Evolutionary conservation across 2,797 vertebrate genomes (phyloP).

Genomic region (Coregonus sp.): DNA sequence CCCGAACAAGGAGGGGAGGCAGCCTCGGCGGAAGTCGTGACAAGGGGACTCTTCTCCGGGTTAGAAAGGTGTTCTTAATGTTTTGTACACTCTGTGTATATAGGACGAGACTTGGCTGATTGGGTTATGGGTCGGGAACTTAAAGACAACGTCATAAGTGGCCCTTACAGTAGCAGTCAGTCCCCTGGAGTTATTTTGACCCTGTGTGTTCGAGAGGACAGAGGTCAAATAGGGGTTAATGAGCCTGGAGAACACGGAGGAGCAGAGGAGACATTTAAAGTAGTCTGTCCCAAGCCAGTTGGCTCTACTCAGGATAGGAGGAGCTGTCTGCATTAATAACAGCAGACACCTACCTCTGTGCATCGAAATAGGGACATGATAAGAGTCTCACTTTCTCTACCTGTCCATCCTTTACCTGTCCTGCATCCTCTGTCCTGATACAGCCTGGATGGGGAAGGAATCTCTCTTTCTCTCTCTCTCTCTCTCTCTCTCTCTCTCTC

Average conservation of each 20-base stretch:
- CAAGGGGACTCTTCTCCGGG: no score
- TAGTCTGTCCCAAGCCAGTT: constrained; percentile 4
- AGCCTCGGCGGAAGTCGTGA: no score
- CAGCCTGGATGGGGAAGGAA: neutral
- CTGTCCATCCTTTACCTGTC: neutral
- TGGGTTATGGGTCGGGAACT: neutral
- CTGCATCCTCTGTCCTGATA: neutral
- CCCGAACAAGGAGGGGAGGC: no score
- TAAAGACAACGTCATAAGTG: constrained; percentile 3
- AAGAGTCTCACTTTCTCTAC: neutral
- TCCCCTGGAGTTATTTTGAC: constrained; percentile 24
- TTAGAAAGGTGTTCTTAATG: no score
- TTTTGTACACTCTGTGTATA: neutral
- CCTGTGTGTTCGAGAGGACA: constrained; percentile 23
- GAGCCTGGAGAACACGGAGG: constrained; percentile 16
- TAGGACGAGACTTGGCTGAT: neutral
- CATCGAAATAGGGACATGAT: neutral
- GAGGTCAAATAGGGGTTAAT: constrained; percentile 35
- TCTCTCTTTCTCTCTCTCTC: neutral
- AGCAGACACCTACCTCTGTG: constrained; percentile 32
- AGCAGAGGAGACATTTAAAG: constrained; percentile 14
- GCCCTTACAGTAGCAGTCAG: neutral
- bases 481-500: neutral
- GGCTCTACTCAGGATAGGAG: neutral
- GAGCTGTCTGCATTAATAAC: constrained; percentile 10